Conservation (phyloP, 2,113 vertebrate species). For the Vulpes ferrilata region DNA sequence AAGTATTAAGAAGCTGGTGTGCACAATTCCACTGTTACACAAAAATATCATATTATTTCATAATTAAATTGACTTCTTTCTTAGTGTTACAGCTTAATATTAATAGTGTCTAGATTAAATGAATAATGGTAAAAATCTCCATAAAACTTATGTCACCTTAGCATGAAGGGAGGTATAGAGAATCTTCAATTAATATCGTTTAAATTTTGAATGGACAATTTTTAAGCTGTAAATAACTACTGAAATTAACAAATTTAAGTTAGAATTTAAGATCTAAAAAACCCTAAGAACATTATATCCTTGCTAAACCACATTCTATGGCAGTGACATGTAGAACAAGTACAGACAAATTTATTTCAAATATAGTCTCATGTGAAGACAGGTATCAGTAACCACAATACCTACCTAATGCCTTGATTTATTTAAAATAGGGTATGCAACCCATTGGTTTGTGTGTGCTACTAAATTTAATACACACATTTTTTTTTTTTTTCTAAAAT, state of each 20-base stretch:
- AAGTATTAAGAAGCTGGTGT: neutral
- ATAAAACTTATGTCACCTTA: neutral
- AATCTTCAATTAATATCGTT: neutral
- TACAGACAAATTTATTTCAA: neutral
- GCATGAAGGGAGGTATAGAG: neutral
- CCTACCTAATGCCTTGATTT: neutral
- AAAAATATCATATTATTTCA: neutral
- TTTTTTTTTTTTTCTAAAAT: neutral
- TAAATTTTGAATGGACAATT: slow-evolving; percentile 6
- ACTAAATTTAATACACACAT: neutral
- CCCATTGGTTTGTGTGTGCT: neutral
- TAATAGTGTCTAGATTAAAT: neutral
- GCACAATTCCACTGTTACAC: neutral
- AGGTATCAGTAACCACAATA: neutral
- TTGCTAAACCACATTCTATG: neutral
- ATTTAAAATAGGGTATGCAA: neutral
- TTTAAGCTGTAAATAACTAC: neutral
- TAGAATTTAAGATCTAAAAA: neutral
- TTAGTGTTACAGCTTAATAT: neutral
- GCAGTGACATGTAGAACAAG: neutral
- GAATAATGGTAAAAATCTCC: neutral
- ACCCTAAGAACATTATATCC: neutral
- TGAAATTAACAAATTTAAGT: neutral
- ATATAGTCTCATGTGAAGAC: neutral
- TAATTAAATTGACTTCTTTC: neutral